Conservation (phyloP, 2,113 vertebrate genomes). For the Vidua chalybeata region DNA sequence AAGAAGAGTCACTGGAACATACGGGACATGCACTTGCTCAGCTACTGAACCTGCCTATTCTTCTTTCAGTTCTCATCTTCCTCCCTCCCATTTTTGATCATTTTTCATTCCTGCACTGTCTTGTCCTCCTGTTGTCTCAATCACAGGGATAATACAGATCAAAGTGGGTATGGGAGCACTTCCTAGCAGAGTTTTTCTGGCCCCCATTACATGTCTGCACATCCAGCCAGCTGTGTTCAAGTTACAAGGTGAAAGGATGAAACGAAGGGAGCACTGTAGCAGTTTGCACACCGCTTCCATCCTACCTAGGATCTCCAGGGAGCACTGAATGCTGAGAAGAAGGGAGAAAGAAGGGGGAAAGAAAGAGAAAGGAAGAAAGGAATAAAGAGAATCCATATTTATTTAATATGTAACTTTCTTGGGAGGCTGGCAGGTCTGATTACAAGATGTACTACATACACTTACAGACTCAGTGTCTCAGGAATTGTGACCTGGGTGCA, state of each 20-base stretch:
- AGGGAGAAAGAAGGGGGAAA: not conserved
- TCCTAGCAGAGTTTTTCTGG: not conserved
- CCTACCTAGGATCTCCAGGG: not conserved
- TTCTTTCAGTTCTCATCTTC: not conserved
- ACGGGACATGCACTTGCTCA: not conserved
- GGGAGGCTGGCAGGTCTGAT: not conserved
- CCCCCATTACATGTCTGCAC: accelerated
- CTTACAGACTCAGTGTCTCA: not conserved
- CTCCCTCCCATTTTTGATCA: not conserved
- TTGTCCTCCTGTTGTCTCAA: not conserved
- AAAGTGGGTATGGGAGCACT: not conserved
- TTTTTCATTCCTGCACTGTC: not conserved
- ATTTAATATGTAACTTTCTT: not conserved
- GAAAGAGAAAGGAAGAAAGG: not conserved
- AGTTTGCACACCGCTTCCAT: not conserved
- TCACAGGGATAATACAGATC: not conserved
- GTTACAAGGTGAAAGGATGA: not conserved
- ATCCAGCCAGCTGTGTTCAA: not conserved
- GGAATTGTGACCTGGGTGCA: not conserved
- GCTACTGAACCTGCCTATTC: not conserved
- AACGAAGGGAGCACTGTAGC: accelerated
- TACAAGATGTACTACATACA: not conserved
- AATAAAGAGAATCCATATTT: not conserved
- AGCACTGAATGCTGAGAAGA: not conserved
- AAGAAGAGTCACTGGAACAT: not conserved